Base-by-base conservation (phyloP, 2,888 invertebrate genomes). In the Leucophenga maculata region DNA sequence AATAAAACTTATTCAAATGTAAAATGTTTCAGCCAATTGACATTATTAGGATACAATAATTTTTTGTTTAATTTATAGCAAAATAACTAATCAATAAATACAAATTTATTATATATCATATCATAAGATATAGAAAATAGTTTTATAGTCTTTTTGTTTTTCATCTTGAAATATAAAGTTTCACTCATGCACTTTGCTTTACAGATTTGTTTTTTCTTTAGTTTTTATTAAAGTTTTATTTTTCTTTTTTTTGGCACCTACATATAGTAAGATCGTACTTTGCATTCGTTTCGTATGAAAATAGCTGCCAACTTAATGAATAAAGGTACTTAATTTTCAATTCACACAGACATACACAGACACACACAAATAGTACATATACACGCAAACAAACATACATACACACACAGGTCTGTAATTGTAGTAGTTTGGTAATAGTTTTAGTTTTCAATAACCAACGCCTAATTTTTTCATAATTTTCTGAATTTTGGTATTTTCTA, bases 51-150 rank as follows among this genome's bases (percentile, higher is more conserved):
- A 20, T 70, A 46, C 70, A 73, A 69, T 81, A 79, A 75, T 74
- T 78, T 46, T n/a, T n/a, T n/a, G n/a, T n/a, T n/a, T 48, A 64
- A 48, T 64, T 31, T 46, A 64, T 46, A 32, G 26, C 22, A 57
- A 69, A 80, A 80, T 74, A 84, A 84, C 74, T 79, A 70, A 76
- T 75, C 78, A 84, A 81, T 77, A 84, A 80, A 83, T 80, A 80
- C 83, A 82, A 50, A 50, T 50, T 11, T n/a, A n/a, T 50, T 50
- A 26, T 26, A 26, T 81, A 79, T n/a, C n/a, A n/a, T n/a, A n/a
- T n/a, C n/a, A n/a, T n/a, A n/a, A n/a, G n/a, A n/a, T 84, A 80
- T 84, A 83, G 77, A 75, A 83, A 84, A 77, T 84, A 83, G 80
- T 77, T 69, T 73, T 75, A 48, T 69, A 67, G 67, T 68, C 76